phyloP scores from a whole-genome alignment of 1,140 invertebrate species.

The Mizuhopecten yessoensis region DNA sequence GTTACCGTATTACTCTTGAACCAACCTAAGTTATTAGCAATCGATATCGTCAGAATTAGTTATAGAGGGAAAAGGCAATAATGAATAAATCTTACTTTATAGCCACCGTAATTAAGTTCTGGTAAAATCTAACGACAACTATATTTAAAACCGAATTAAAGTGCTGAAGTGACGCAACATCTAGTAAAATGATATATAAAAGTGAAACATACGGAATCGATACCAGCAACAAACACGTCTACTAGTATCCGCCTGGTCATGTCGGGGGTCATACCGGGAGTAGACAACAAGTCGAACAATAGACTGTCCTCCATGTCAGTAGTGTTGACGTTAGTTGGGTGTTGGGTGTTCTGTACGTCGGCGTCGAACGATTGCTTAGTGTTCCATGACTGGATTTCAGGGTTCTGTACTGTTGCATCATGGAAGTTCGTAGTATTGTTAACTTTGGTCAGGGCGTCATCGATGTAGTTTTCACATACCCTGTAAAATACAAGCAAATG shows the following conservation, averaged over 20 bases:
- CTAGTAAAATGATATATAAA: no score
- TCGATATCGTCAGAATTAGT: no score
- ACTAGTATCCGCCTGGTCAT: not conserved
- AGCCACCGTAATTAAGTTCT: no score
- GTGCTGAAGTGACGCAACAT: no score
- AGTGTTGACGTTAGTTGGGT: not conserved
- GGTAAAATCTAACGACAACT: no score
- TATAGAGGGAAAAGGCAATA: no score
- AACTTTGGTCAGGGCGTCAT: not conserved
- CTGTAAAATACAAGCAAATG: not conserved
- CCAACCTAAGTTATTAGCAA: no score
- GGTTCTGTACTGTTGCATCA: no score
- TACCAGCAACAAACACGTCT: constrained; percentile 13
- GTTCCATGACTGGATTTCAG: no score
- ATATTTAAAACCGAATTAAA: no score
- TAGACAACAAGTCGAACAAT: not conserved
- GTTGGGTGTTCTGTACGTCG: not conserved
- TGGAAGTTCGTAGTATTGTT: not conserved
- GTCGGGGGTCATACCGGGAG: not conserved
- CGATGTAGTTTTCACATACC: not conserved
- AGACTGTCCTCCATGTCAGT: not conserved
- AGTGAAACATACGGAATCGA: not conserved
- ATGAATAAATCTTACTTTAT: no score
- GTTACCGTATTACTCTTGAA: no score
- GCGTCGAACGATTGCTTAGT: not conserved